Conservation (phyloP, 2,797 vertebrate genomes). For the Ctenopoma kingsleyae region DNA sequence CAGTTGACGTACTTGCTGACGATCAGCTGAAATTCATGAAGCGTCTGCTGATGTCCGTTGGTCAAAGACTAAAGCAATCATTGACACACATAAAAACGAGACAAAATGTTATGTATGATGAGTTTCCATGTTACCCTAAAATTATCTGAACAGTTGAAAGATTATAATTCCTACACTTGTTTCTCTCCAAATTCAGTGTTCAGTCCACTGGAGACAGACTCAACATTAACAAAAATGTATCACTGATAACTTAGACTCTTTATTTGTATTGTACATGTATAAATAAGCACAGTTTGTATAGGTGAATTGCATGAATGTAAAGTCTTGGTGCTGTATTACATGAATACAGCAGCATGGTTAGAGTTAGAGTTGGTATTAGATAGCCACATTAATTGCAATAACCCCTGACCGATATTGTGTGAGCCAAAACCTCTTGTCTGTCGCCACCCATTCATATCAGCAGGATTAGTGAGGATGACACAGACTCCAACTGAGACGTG, state of each 20-base stretch:
- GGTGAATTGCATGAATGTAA: not conserved
- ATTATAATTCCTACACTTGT: too few species aligned
- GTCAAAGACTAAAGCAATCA: too few species aligned
- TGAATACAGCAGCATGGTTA: conserved; percentile 10
- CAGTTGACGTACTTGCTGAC: not conserved
- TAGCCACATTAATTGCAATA: conserved; percentile 29
- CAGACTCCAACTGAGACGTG: conserved; percentile 50
- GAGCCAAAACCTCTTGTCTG: conserved; percentile 53
- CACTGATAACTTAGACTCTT: not conserved
- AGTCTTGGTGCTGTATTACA: not conserved
- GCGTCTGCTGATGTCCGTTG: too few species aligned
- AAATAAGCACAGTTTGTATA: not conserved
- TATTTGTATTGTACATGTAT: not conserved
- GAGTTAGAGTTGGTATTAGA: conserved; percentile 1
- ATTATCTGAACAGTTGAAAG: too few species aligned
- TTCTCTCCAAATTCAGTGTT: not conserved
- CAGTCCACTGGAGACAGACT: not conserved
- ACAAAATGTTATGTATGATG: too few species aligned
- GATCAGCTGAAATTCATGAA: not conserved
- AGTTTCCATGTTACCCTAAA: too few species aligned
- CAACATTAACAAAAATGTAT: not conserved
- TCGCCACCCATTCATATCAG: conserved; percentile 71
- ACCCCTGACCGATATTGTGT: conserved; percentile 35
- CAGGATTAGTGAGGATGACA: conserved; percentile 66
- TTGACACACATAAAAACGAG: too few species aligned